Conservation (phyloP, 2,797 vertebrate species). For the Tinamus major region DNA sequence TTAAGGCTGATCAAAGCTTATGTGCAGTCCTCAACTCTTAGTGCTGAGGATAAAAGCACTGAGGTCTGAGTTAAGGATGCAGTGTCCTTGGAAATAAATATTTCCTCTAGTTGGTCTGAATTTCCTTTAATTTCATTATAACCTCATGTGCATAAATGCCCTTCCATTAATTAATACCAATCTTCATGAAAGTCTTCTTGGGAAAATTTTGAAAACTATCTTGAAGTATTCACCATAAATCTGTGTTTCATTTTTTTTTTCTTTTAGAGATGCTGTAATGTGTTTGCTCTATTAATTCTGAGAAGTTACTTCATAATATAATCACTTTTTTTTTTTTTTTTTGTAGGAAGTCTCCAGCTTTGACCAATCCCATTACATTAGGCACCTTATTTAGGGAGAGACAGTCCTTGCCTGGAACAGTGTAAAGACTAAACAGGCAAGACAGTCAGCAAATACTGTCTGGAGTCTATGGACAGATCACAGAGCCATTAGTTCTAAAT, state of each 20-base stretch:
- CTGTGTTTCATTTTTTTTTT: slow-evolving; percentile 21
- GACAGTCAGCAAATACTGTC: neutral
- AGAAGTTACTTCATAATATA: neutral
- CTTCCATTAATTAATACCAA: slow-evolving; percentile 54
- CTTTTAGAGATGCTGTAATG: slow-evolving; percentile 9
- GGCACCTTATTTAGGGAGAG: neutral
- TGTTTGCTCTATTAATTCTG: slow-evolving; percentile 18
- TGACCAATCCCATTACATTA: neutral
- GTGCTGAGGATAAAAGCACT: slow-evolving; percentile 49
- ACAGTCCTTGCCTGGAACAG: neutral
- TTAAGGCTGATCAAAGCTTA: slow-evolving; percentile 67
- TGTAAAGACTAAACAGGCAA: neutral
- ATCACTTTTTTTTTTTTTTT: neutral
- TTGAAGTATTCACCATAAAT: slow-evolving; percentile 18
- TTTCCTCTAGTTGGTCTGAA: slow-evolving; percentile 34
- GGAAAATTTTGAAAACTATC: slow-evolving; percentile 50
- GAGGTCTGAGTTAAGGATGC: slow-evolving; percentile 40
- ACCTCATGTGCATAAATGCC: slow-evolving; percentile 44
- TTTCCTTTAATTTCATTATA: slow-evolving; percentile 66
- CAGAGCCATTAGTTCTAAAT: neutral
- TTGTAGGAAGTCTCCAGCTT: neutral
- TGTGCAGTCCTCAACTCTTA: slow-evolving; percentile 15
- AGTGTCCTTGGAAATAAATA: slow-evolving; percentile 36
- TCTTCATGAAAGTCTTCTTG: slow-evolving; percentile 40
- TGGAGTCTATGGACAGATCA: neutral